Evolutionary conservation across 2,797 vertebrate species (phyloP).

Genomic region (Amblyraja radiata): DNA sequence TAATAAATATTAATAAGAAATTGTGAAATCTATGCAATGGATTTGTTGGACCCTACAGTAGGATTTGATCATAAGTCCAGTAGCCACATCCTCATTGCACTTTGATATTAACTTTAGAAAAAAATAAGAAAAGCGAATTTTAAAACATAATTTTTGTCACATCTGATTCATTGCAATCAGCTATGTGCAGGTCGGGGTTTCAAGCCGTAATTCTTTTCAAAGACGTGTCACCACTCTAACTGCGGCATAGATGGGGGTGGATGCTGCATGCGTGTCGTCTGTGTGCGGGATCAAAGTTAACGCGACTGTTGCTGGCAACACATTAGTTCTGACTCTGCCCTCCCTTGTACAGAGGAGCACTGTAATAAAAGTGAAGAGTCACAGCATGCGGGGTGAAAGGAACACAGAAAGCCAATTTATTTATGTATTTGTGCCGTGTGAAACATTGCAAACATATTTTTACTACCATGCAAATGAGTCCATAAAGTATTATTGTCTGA

Average conservation of each 20-base stretch:
- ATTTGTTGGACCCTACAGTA: background rate
- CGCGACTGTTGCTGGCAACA: background rate
- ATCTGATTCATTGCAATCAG: background rate
- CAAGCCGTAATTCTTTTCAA: background rate
- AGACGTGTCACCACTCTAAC: background rate
- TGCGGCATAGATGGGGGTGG: background rate
- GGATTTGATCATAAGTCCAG: background rate
- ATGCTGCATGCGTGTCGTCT: background rate
- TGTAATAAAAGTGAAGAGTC: background rate
- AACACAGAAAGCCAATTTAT: background rate
- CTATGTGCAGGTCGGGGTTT: background rate
- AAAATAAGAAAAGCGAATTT: background rate
- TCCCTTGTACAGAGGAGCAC: background rate
- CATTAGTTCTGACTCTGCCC: background rate
- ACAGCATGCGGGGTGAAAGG: background rate
- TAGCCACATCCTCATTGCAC: background rate
- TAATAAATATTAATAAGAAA: constrained; percentile 30
- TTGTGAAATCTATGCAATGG: background rate
- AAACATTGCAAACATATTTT: constrained; percentile 6
- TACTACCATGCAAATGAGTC: background rate
- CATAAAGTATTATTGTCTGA: background rate
- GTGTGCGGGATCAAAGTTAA: background rate
- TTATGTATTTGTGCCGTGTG: background rate
- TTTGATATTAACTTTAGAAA: background rate
- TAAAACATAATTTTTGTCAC: background rate